Evolutionary conservation across 2,113 vertebrate species (phyloP).

Genomic region (Orycteropus afer): DNA sequence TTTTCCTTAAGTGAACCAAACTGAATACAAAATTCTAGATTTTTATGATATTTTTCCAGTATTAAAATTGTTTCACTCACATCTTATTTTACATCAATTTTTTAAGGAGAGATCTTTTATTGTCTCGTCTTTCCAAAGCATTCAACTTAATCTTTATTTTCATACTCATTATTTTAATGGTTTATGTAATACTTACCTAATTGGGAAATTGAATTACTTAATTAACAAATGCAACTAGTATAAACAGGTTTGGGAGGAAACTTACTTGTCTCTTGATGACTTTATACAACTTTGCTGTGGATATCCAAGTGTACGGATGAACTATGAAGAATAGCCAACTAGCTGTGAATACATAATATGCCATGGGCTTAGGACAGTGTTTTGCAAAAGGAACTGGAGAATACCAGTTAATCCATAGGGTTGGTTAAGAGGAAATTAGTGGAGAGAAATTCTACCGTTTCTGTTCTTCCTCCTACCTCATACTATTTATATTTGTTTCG

Average conservation of each 20-base stretch:
- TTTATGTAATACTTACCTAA: constrained; percentile 49
- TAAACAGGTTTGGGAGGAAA: constrained; percentile 49
- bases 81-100: not conserved
- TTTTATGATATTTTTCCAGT: constrained; percentile 25
- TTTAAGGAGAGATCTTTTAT: constrained; percentile 34
- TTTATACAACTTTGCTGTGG: not conserved
- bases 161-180: not conserved
- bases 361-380: not conserved
- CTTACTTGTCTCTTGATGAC: not conserved
- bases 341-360: not conserved
- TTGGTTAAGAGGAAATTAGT: not conserved
- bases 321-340: not conserved
- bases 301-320: not conserved
- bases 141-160: constrained; percentile 38
- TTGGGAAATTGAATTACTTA: constrained; percentile 34
- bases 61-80: not conserved
- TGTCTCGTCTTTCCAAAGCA: constrained; percentile 7
- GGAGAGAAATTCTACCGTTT: not conserved
- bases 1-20: constrained; percentile 46
- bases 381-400: constrained; percentile 28
- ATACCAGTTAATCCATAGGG: not conserved
- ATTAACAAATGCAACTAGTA: constrained; percentile 6
- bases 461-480: not conserved
- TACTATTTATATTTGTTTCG: constrained; percentile 1
- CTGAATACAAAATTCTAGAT: not conserved